Percentiles rank a stretch among this genome's conserved stretches.
These are phyloP conservation scores for Stegophylla sp. DNA, from an alignment of 2,888 invertebrate genomes.

Conservation along the genomic window DNA sequence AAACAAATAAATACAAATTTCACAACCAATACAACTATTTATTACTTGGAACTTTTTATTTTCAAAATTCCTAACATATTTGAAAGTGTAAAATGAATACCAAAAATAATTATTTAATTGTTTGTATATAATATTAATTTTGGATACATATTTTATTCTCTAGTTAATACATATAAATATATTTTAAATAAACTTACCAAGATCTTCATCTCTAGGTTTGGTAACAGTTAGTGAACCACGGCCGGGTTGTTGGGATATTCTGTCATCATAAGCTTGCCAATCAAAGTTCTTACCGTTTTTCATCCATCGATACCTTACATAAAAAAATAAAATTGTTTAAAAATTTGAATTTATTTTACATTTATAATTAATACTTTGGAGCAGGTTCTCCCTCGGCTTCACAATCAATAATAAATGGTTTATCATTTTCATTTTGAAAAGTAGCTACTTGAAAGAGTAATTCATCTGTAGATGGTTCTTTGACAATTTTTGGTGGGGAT, in stretches of 20 bases:
- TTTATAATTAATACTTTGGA: constrained; percentile 74
- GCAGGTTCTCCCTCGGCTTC: constrained; percentile 95
- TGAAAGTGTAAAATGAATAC: too few species aligned
- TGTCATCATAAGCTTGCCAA: constrained; percentile 91
- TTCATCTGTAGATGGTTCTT: constrained; percentile 91
- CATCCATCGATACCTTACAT: constrained; percentile 82
- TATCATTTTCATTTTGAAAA: constrained; percentile 83
- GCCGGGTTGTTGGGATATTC: constrained; percentile 92
- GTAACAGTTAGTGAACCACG: constrained; percentile 92
- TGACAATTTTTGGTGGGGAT: constrained; percentile 88
- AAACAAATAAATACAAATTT: too few species aligned
- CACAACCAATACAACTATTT: too few species aligned
- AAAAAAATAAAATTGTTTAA: background rate
- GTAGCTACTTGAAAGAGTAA: constrained; percentile 87
- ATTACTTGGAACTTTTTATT: background rate
- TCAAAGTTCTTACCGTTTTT: constrained; percentile 96
- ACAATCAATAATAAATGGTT: constrained; percentile 94
- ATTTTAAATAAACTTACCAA: constrained; percentile 68
- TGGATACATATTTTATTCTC: background rate
- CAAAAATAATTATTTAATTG: too few species aligned
- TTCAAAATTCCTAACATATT: too few species aligned
- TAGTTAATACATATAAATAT: too few species aligned
- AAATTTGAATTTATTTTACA: background rate
- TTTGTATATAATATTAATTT: background rate
- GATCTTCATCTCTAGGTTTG: constrained; percentile 85